A percentile compares a stretch with the other conserved stretches of the same genome.
Conservation (phyloP, 2,888 invertebrate genomes). For the Dasysyrphus tricinctus region DNA sequence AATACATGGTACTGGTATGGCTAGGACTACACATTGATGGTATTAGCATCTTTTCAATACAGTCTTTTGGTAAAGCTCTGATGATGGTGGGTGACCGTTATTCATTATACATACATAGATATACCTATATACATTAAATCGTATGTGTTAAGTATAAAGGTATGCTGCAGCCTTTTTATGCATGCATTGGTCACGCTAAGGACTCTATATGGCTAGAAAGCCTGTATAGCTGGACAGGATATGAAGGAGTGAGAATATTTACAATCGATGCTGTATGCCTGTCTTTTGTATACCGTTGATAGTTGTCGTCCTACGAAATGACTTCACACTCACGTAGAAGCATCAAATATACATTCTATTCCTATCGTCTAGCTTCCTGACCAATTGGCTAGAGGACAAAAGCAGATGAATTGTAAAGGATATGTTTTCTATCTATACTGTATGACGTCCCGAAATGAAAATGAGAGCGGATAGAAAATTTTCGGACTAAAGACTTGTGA, state of each 20-base stretch:
- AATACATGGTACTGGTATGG: conserved; percentile 49
- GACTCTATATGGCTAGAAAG: neutral
- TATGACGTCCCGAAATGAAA: conserved; percentile 47
- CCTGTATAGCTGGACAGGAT: conserved; percentile 1
- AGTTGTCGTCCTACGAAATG: conserved; percentile 38
- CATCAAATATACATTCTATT: conserved; percentile 23
- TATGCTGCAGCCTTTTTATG: conserved; percentile 1
- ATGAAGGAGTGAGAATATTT: conserved; percentile 58
- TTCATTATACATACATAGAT: neutral
- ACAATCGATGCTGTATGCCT: conserved; percentile 68
- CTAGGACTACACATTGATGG: neutral
- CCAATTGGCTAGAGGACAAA: conserved; percentile 73
- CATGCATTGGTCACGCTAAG: neutral
- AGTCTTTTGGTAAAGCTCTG: neutral
- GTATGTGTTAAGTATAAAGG: conserved; percentile 48
- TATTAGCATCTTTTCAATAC: neutral
- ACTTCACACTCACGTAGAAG: conserved; percentile 41
- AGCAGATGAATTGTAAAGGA: conserved; percentile 69
- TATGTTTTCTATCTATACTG: conserved; percentile 47
- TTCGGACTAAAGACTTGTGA: conserved; percentile 43
- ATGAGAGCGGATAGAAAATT: conserved; percentile 59
- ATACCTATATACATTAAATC: conserved; percentile 26
- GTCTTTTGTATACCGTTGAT: conserved; percentile 46
- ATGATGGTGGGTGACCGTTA: conserved; percentile 27
- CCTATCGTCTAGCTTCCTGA: conserved; percentile 59